These are phyloP conservation scores for Stomatorhinus walkeri DNA, from an alignment of 2,797 vertebrate genomes.

Conservation along the genomic window DNA sequence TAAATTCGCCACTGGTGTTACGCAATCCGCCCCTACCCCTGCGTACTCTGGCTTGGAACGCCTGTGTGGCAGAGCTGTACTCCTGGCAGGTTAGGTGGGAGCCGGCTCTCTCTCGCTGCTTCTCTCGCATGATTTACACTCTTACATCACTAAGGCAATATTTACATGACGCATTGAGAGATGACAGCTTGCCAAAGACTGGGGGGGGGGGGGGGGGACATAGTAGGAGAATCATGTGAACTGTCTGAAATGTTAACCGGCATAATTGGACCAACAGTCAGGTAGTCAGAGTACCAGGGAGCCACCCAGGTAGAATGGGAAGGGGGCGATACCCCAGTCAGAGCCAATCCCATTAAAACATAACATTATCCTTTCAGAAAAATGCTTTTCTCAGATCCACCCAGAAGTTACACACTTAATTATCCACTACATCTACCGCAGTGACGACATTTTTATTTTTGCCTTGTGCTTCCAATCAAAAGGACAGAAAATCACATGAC, in stretches of 20 bases:
- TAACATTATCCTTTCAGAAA: not conserved
- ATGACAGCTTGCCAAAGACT: not conserved
- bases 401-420: not conserved
- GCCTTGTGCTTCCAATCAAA: not conserved
- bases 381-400: not conserved
- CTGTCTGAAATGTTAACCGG: not conserved
- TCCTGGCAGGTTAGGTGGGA: not conserved
- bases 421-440: not conserved
- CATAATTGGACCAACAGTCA: not conserved
- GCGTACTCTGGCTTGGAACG: not conserved
- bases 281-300: not conserved
- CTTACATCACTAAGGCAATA: slow-evolving; percentile 18
- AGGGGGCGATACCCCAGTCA: not conserved
- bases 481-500: not conserved
- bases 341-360: not conserved
- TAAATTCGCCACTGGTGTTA: not conserved
- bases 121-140: slow-evolving; percentile 12
- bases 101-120: not conserved
- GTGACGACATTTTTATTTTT: not conserved
- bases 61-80: not conserved
- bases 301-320: not conserved
- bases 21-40: not conserved
- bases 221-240: not conserved
- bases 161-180: slow-evolving; percentile 14
- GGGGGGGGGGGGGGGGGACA: not conserved